Evolutionary conservation across 2,113 vertebrate genomes (phyloP), one percentile per base, ranked within the genome.

Genomic region (Gopherus flavomarginatus): DNA sequence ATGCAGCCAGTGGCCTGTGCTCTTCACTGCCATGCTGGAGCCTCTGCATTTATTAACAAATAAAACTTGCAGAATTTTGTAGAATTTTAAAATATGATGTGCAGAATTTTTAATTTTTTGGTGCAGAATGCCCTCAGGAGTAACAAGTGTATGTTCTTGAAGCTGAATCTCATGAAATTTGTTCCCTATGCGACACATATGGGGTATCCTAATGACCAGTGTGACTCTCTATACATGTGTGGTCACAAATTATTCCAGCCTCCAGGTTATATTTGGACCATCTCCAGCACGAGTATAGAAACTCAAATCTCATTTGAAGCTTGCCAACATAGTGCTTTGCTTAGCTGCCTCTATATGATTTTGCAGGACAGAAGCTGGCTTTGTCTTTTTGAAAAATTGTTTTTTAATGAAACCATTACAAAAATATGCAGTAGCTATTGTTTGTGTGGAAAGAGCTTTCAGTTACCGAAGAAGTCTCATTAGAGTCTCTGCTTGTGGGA

Each of bases 281-380:
- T 42, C 93, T 88, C 16, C 42, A 85, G 35, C 53, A 80, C 59
- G 42, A 91, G 90, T 97, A 65, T 84, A 85, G 91, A 49, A 94
- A 65, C 93, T 79, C n/a, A 94, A 6, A 90, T 95, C 72, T 94
- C 89, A 89, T 93, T 53, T 54, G 88, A 90, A 79, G 72, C 97
- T 94, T 91, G 78, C 44, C 86, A 56, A 57, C 94, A 1, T 72
- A 94, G 57, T 89, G 50, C 77, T 88, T 90, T 75, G 69, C 38
- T 42, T 75, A 24, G 19, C 21, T 42, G 17, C 69, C 69, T 75
- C 65, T 72, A 14, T 29, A 0, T 56, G 24, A 53, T 95, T 83
- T 90, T 75, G 62, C 52, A 77, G 84, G 93, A 77, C 81, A 85
- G 86, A 90, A 80, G 59, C 92, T 80, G 52, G 65, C 96, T n/a